Base-by-base conservation (phyloP, 2,797 vertebrate species). In the Anisognathus igniventris region DNA sequence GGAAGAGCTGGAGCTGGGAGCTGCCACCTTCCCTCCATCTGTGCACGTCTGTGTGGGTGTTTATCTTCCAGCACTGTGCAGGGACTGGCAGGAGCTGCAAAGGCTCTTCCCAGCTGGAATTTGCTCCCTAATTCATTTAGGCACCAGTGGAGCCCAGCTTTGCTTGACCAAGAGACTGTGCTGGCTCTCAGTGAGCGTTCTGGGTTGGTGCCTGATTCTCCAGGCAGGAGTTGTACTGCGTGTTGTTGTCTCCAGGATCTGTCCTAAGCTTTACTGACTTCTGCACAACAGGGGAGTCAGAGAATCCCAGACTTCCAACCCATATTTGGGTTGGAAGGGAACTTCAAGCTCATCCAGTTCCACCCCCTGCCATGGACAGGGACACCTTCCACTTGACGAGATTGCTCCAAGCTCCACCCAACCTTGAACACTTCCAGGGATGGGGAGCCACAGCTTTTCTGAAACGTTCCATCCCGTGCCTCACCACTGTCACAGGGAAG, bases 21-120 rank as follows among this genome's bases (percentile, higher is more conserved):
- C 72, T 91, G 93, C 48, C 91, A 78, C 87, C 76, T 84, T 92
- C 87, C 68, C 65, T 93, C 62, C 82, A 68, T 91, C 91, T 88
- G 68, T 60, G 68, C 6, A 0, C 2, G 3, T 47, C 44, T 40
- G 20, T 2, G 19, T 57, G 78, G 79, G 62, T 91, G 85, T 88
- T 94, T 51, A 7, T 88, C 57, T 83, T 80, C 72, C 61, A 0
- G 8, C 6, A 1, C 60, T 18, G 80, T 4, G 3, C 56, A 57
- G 68, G 81, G 68, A 67, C 82, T 88, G 92, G 57, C 89, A 77
- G 88, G 28, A 88, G 79, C 91, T 88, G 85, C 35, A 40, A 4
- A 68, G 33, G 88, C 79, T 96, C 72, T 90, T 92, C 85, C 85
- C 42, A 4, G 54, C 87, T 74, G 87, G 79, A 93, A 51, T 64